Base-by-base conservation (phyloP, 2,888 invertebrate genomes). In the Anthrax anthrax region DNA sequence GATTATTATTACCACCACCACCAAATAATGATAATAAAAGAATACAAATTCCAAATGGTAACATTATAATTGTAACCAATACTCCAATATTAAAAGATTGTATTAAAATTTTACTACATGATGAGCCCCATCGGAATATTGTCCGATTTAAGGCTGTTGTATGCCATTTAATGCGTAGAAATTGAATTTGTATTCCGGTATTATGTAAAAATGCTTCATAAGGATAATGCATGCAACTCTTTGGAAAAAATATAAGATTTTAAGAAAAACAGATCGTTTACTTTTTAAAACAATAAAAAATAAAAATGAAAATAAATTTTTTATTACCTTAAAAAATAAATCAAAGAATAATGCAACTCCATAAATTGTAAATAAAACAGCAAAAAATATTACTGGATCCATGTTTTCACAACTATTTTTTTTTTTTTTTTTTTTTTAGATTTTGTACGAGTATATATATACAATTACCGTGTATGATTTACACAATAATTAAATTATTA, bases 191-290 rank as follows among this genome's bases (percentile, higher is more conserved):
- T 13, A 90, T 58, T 4, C 89, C 89, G 3, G 82, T 82, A 47
- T 80, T 83, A 60, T 82, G 77, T 50, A 87, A 62, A 59, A 88
- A 81, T 53, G 78, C 78, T 53, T 81, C 74, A 61, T 89, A 89
- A 0, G 88, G 86, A 60, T 84, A 82, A 62, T 84, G 84, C 68
- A 83, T 81, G 65, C 88, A 88, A 61, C 83, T 83, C 88, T 88
- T 72, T 52, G 72, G 78, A 64, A 54, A 49, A 56, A 57, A 46
- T 46, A 37, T 46, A 14, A 37, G 17, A 27, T n/a, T n/a, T n/a
- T n/a, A n/a, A n/a, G n/a, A n/a, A n/a, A n/a, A n/a, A n/a, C 8
- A 23, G 8, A 23, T 23, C 8, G 4, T n/a, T 37, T 18, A 41
- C 13, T 29, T 17, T 13, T 16, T 3, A 18, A 41, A 34, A 19